Base-by-base conservation (phyloP, 2,888 invertebrate genomes). In the Balanococcus diminutus region DNA sequence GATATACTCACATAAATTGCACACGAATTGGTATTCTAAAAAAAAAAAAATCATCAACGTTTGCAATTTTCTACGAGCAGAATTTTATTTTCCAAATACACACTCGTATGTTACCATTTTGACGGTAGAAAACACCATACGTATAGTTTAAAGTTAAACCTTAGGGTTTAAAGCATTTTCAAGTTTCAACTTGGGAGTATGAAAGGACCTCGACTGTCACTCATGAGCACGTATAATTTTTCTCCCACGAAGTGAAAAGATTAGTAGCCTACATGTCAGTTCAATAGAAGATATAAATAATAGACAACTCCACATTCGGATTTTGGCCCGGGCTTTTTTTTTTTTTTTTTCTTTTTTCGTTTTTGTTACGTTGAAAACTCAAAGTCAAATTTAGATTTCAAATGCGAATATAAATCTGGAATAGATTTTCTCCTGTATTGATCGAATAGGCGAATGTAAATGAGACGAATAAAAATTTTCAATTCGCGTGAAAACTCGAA, bases 211-310 rank as follows among this genome's bases (percentile, higher is more conserved):
- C 56, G 56, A 56, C 56, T 56, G 56, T 56, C 56, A 56, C 56
- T 56, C 56, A 56, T 56, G 56, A 56, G 56, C 56, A 56, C 56
- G 56, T 56, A 56, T 22, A 56, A 56, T 56, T 56, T 56, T 56
- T 56, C 56, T 56, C 56, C 56, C 56, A 56, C 56, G 22, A 56
- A 56, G 56, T 56, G 56, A 56, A 56, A 56, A 56, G 56, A 56
- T 56, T 56, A 56, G 56, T 56, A 56, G 56, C 56, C 56, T 22
- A 22, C 56, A 56, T 22, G 56, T 22, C 56, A 56, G 56, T 56
- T 56, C 56, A 56, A 56, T 56, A 56, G 22, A 56, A 56, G 56
- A 22, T 56, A 56, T 56, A 56, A 56, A 56, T 56, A 56, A 56
- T 56, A 56, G 56, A 56, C 56, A 56, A 56, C 56, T 56, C 56